These are phyloP conservation scores for Girardinus metallicus DNA, from an alignment of 2,797 vertebrate genomes.

Conservation along the genomic window DNA sequence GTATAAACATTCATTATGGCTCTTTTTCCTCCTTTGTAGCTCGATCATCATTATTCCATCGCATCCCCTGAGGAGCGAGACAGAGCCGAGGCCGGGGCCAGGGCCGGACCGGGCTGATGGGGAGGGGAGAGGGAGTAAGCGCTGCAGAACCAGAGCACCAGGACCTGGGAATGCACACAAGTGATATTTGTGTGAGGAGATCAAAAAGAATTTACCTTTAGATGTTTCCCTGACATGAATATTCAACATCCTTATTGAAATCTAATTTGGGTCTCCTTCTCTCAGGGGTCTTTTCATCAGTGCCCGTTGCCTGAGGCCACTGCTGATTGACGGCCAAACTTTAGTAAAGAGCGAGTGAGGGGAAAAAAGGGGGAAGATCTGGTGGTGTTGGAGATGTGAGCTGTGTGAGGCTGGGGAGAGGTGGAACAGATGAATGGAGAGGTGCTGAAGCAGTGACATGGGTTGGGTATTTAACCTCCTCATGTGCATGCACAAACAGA, in stretches of 20 bases:
- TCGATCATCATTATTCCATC: conserved; percentile 83
- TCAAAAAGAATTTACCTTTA: conserved; percentile 92
- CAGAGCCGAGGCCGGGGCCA: conserved; percentile 66
- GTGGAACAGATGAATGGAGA: conserved; percentile 74
- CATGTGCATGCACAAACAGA: conserved; percentile 72
- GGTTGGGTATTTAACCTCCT: conserved; percentile 70
- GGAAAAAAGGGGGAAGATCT: conserved; percentile 69
- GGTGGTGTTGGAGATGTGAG: conserved; percentile 77
- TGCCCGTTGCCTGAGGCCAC: conserved; percentile 92
- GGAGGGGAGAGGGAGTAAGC: conserved; percentile 57
- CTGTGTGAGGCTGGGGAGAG: conserved; percentile 68
- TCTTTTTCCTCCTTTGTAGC: conserved; percentile 81
- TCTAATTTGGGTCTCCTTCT: conserved; percentile 97
- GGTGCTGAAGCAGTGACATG: conserved; percentile 26
- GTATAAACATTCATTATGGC: conserved; percentile 87
- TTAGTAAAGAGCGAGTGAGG: conserved; percentile 81
- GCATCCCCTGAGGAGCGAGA: conserved; percentile 76
- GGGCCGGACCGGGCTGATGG: conserved; percentile 71
- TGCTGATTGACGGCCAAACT: conserved; percentile 95
- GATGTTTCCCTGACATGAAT: conserved; percentile 97
- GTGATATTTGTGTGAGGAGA: conserved; percentile 87
- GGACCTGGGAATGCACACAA: conserved; percentile 86
- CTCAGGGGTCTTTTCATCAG: conserved; percentile 99
- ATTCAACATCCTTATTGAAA: conserved; percentile 98
- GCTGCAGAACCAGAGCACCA: conserved; percentile 77